Conservation (phyloP, 2,797 vertebrate species). For the Linurgus olivaceus region DNA sequence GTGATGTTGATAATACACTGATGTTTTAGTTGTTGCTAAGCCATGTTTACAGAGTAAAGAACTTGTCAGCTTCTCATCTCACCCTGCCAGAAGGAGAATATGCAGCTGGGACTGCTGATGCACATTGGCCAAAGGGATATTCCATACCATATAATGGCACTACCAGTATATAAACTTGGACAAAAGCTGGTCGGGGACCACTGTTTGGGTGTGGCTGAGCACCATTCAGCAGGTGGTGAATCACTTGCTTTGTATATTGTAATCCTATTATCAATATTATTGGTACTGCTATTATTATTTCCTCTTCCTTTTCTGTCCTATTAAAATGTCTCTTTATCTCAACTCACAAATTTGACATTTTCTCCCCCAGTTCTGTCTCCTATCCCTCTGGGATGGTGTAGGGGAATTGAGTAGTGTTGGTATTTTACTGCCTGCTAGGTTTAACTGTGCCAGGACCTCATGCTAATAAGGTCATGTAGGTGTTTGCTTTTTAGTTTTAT, state of each 20-base stretch:
- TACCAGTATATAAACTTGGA: not conserved
- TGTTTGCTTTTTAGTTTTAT: not conserved
- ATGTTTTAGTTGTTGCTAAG: not conserved
- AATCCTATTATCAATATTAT: not conserved
- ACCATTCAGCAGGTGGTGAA: not conserved
- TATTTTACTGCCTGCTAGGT: not conserved
- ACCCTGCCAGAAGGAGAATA: not conserved
- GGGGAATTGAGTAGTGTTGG: not conserved
- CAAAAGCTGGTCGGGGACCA: fast-evolving
- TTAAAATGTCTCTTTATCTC: not conserved
- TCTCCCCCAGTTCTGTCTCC: fast-evolving
- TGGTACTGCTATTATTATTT: not conserved
- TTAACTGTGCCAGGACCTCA: not conserved
- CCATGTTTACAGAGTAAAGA: not conserved
- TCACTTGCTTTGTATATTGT: not conserved
- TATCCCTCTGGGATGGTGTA: not conserved
- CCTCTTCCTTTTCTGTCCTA: not conserved
- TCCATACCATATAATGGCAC: not conserved
- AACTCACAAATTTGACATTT: not conserved
- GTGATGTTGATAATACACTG: not conserved
- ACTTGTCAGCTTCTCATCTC: not conserved
- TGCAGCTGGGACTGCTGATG: too few relatives aligned
- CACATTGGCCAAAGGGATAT: not conserved
- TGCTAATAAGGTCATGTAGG: not conserved
- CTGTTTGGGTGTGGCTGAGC: not conserved